phyloP scores from a whole-genome alignment of 2,888 invertebrate species.

The Trissolcus brochymenae region DNA sequence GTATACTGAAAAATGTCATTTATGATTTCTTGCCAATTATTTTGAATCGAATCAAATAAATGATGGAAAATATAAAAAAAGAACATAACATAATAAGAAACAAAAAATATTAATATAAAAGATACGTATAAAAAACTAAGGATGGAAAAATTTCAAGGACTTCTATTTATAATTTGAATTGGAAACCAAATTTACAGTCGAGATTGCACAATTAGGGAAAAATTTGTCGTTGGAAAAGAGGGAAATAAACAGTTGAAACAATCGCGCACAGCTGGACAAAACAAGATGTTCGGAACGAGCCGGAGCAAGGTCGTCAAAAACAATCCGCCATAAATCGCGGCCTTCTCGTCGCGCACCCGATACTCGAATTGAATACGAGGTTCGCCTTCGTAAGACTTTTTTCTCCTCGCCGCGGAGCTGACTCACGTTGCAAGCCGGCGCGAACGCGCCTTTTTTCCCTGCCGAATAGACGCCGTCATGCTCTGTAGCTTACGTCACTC shows the following conservation, averaged over 20 bases:
- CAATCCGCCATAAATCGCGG: slow-evolving; percentile 54
- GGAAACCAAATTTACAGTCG: neutral
- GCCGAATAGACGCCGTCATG: slow-evolving; percentile 56
- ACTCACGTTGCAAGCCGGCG: slow-evolving; percentile 57
- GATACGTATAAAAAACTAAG: neutral
- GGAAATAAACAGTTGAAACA: too few relatives aligned
- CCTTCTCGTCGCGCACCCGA: slow-evolving; percentile 57
- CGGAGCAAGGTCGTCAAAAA: slow-evolving; percentile 46
- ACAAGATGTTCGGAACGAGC: slow-evolving; percentile 9
- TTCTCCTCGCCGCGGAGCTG: slow-evolving; percentile 31
- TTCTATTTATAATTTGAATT: neutral
- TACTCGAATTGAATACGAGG: slow-evolving; percentile 57
- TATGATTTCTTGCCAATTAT: too few relatives aligned
- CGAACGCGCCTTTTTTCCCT: slow-evolving; percentile 57
- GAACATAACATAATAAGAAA: neutral
- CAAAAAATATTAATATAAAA: neutral
- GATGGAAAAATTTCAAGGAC: neutral
- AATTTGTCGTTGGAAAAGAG: neutral
- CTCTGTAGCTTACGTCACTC: slow-evolving; percentile 58
- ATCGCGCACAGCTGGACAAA: neutral
- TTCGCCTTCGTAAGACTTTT: slow-evolving; percentile 51
- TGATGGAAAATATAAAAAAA: neutral
- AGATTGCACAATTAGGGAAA: neutral
- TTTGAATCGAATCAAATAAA: too few relatives aligned
- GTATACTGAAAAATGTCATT: too few relatives aligned